These are phyloP conservation scores for Polypterus bichir DNA, from an alignment of 2,113 vertebrate species.

Conservation along the genomic window DNA sequence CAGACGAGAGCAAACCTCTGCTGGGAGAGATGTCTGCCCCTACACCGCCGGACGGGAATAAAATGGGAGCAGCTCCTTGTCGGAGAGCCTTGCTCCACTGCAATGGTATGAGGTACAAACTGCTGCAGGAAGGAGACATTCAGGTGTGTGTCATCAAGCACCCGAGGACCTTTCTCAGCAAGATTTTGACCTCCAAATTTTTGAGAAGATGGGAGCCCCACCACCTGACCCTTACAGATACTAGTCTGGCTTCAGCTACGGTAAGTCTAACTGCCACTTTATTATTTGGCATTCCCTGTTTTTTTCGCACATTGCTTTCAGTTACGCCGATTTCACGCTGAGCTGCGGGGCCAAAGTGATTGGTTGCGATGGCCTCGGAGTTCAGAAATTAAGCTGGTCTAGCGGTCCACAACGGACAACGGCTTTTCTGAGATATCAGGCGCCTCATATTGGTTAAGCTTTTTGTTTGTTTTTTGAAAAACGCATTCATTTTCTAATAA, in stretches of 20 bases:
- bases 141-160: conserved; percentile 94
- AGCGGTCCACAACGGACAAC: too few species aligned
- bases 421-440: too few species aligned
- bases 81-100: conserved; percentile 70
- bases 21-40: conserved; percentile 71
- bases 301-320: too few species aligned
- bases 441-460: too few species aligned
- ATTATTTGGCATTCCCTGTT: too few species aligned
- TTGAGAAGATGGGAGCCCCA: conserved; percentile 92
- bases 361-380: too few species aligned
- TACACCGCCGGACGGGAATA: conserved; percentile 57
- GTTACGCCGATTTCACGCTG: too few species aligned
- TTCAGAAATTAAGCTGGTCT: too few species aligned
- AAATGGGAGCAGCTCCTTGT: conserved; percentile 72
- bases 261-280: conserved; percentile 44
- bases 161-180: conserved; percentile 94
- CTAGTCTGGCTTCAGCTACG: conserved; percentile 84
- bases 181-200: conserved; percentile 95
- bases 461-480: too few species aligned
- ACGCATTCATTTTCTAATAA: too few species aligned
- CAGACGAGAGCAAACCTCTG: conserved; percentile 83
- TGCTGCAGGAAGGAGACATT: conserved; percentile 95
- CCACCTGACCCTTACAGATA: conserved; percentile 81
- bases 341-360: too few species aligned
- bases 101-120: conserved; percentile 88